Base-by-base conservation (phyloP, 1,140 invertebrate genomes). In the Trichoplusia ni region DNA sequence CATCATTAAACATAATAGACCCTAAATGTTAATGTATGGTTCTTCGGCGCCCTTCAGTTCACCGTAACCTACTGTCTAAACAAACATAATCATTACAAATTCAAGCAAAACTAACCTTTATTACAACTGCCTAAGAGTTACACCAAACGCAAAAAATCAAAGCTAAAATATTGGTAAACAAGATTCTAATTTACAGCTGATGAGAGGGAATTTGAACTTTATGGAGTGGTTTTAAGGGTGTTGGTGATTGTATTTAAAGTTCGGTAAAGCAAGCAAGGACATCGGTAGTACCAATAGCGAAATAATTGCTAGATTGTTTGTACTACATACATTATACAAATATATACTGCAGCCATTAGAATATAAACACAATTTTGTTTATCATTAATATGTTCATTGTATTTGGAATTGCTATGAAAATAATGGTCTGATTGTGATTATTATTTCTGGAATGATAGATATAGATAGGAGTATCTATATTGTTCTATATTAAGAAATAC, bases 1-100 rank as follows among this genome's bases (percentile, higher is more conserved):
- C 53, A 58, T 58, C 37, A 58, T 58, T 38, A 58, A 58, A 58
- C 37, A 54, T 54, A 54, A 54, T 54, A 38, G 21, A 42, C 53
- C 53, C 53, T 58, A 58, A 58, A 58, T 58, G 53, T 58, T 58
- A 58, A 58, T 58, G 38, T 27, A 58, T 58, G 53, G 38, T 58
- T 58, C 53, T 38, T 58, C 38, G 23, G 14, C 38, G 38, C 53
- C 53, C 53, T 58, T 58, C 53, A 16, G 53, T 31, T 58, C 53
- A 58, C 42, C 37, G 53, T 42, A 42, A 42, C 53, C 53, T 18
- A 58, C 53, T 58, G 11, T 11, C n/a, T 16, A 4, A 42, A 58
- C 38, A 29, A 29, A 58, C 33, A 27, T 11, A 40, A 25, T n/a
- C 9, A 44, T 27, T 31, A 2, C 2, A 6, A 1, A 13, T 19